Evolutionary conservation across 2,797 vertebrate genomes (phyloP).

Genomic region (Erethizon dorsatum): DNA sequence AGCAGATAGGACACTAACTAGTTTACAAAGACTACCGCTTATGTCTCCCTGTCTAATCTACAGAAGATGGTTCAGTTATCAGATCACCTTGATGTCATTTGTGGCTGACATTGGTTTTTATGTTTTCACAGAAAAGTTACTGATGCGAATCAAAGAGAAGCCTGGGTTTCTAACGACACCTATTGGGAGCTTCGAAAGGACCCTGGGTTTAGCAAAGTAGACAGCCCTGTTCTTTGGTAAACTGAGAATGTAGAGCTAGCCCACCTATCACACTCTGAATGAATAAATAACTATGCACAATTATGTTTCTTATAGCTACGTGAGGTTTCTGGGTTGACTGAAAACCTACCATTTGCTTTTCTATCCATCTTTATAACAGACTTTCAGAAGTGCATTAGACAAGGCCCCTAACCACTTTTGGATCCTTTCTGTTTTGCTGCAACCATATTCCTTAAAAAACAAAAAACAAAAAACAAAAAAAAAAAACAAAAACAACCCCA

Average conservation of each 20-base stretch:
- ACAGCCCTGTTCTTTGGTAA: constrained; percentile 97
- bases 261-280: constrained; percentile 90
- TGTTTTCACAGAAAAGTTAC: constrained; percentile 94
- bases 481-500: constrained; percentile 77
- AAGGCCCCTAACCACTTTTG: constrained; percentile 89
- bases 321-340: constrained; percentile 90
- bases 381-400: constrained; percentile 91
- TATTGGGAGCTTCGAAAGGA: constrained; percentile 99
- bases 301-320: constrained; percentile 91
- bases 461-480: constrained; percentile 70
- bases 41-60: not conserved
- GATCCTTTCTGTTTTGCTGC: constrained; percentile 91
- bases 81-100: constrained; percentile 23
- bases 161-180: constrained; percentile 97
- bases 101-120: constrained; percentile 65
- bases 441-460: constrained; percentile 88
- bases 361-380: constrained; percentile 92
- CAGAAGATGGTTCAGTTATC: not conserved
- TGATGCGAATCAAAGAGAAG: constrained; percentile 97
- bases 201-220: constrained; percentile 98
- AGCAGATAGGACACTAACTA: not conserved
- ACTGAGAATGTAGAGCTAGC: constrained; percentile 88
- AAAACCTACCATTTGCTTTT: constrained; percentile 90
- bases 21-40: not conserved
- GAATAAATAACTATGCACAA: constrained; percentile 93